Base-by-base conservation (phyloP, 2,113 vertebrate genomes). In the Ochotona curzoniae region DNA sequence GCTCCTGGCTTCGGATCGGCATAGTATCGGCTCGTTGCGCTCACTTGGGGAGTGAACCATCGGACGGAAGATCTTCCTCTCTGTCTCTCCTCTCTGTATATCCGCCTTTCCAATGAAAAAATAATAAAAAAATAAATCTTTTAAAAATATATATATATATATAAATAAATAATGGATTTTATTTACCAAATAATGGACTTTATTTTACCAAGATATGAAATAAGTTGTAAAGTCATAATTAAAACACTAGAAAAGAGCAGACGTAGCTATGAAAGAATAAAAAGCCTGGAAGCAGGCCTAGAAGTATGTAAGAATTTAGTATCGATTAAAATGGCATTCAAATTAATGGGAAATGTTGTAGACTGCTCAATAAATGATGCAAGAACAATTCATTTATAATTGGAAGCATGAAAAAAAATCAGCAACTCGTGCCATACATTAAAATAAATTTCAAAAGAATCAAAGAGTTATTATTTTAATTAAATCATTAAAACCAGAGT, bases 381-480 rank as follows among this genome's bases (percentile, higher is more conserved):
- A 64, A 51, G 79, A 87, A 81, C 57, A 63, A 90, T 69, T 96
- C 73, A 78, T 82, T 90, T 49, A 30, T 73, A 79, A 76, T 82
- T 89, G 74, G 84, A 54, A 78, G 74, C 67, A 82, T 81, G 85
- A 83, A 93, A 93, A 93, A 89, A 74, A 71, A 30, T 73, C 57
- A 78, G 63, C 35, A 61, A 67, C 25, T 93, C 1, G 0, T 18
- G 63, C 7, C 11, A 21, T 25, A 49, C 38, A 78, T 82, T 82
- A 94, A 88, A 92, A 92, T 94, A 90, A 87, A 90, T 84, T 93
- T 82, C 67, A 79, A 80, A 89, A 81, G 85, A 93, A 73, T 60
- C 78, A 89, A 74, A 87, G 89, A 94, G 82, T 85, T 93, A 81
- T 90, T 93, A 83, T 88, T 93, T 92, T 95, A 94, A 95, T 94